phyloP scores from a whole-genome alignment of 64 coral and sea anemone genomes.

The Orbicella faveolata region DNA sequence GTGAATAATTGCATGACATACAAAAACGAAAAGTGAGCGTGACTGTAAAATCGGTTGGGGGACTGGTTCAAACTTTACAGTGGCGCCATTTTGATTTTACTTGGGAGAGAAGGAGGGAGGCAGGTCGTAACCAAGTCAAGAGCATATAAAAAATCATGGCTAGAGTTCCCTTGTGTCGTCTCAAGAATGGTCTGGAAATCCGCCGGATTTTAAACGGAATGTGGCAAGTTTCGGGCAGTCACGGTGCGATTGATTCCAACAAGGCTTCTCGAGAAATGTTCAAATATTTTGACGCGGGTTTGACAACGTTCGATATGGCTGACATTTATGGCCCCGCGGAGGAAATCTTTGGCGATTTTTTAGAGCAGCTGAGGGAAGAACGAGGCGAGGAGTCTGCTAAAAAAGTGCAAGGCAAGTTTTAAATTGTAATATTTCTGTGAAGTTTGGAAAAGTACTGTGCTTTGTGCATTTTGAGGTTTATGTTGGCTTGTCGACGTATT shows the following conservation, averaged over 20 bases:
- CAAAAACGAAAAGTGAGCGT: neutral
- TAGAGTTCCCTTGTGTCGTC: conserved; percentile 47
- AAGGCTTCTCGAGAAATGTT: conserved; percentile 76
- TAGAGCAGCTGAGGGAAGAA: conserved; percentile 49
- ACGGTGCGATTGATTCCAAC: conserved; percentile 64
- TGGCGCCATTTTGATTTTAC: neutral
- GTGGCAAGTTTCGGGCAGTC: conserved; percentile 90
- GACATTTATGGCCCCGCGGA: conserved; percentile 93
- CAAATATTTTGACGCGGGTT: conserved; percentile 67
- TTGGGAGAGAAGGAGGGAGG: neutral
- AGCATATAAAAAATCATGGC: conserved; percentile 26
- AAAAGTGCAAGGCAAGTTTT: conserved; percentile 73
- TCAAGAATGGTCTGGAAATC: conserved; percentile 78
- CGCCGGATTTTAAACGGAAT: conserved; percentile 84
- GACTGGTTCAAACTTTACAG: neutral
- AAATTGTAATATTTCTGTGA: neutral
- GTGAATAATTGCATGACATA: too few species aligned
- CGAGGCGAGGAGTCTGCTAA: conserved; percentile 39
- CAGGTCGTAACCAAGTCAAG: neutral
- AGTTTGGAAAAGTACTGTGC: too few species aligned
- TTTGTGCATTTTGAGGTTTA: too few species aligned
- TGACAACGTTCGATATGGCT: conserved; percentile 90
- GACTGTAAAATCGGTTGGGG: neutral
- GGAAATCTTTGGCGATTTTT: conserved; percentile 83
- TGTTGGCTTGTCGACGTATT: too few species aligned